phyloP scores from a whole-genome alignment of 2,888 invertebrate genomes.

The Cephus nigrinus region DNA sequence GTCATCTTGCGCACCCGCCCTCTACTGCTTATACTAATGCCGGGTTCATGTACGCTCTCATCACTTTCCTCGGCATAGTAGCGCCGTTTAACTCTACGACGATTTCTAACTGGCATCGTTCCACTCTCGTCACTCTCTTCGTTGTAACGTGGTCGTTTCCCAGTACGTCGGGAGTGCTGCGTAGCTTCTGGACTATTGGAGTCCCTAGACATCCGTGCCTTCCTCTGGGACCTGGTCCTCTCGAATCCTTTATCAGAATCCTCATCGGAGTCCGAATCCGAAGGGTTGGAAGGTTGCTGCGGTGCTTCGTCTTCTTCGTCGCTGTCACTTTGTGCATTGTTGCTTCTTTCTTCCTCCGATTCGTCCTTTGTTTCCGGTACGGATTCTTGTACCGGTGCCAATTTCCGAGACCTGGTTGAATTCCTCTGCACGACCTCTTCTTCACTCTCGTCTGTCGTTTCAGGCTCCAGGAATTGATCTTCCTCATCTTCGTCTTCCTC shows the following conservation, averaged over 20 bases:
- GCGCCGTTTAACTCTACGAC: slow-evolving; percentile 53
- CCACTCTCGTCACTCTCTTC: slow-evolving; percentile 55
- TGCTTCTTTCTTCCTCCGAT: slow-evolving; percentile 33
- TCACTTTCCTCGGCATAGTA: slow-evolving; percentile 64
- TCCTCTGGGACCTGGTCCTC: slow-evolving; percentile 38
- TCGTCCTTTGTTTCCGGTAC: slow-evolving; percentile 28
- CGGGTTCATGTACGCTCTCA: slow-evolving; percentile 56
- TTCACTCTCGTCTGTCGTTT: slow-evolving; percentile 40
- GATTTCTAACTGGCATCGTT: slow-evolving; percentile 52
- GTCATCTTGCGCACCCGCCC: slow-evolving; percentile 88
- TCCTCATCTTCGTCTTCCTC: slow-evolving; percentile 48
- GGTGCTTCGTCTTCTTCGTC: slow-evolving; percentile 30
- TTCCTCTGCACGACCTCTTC: slow-evolving; percentile 44
- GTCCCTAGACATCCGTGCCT: slow-evolving; percentile 32
- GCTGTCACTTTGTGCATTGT: slow-evolving; percentile 34
- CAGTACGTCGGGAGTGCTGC: slow-evolving; percentile 39
- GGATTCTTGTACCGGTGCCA: slow-evolving; percentile 25
- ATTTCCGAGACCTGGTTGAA: slow-evolving; percentile 41
- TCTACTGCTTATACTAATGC: slow-evolving; percentile 78
- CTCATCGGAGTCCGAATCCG: slow-evolving; percentile 35
- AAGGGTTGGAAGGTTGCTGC: slow-evolving; percentile 29
- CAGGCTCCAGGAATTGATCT: slow-evolving; percentile 32
- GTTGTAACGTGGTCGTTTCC: slow-evolving; percentile 59
- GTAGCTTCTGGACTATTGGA: slow-evolving; percentile 32
- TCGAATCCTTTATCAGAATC: slow-evolving; percentile 38